phyloP scores from a whole-genome alignment of 2,888 invertebrate genomes.

The Lasioglossum figueresi region DNA sequence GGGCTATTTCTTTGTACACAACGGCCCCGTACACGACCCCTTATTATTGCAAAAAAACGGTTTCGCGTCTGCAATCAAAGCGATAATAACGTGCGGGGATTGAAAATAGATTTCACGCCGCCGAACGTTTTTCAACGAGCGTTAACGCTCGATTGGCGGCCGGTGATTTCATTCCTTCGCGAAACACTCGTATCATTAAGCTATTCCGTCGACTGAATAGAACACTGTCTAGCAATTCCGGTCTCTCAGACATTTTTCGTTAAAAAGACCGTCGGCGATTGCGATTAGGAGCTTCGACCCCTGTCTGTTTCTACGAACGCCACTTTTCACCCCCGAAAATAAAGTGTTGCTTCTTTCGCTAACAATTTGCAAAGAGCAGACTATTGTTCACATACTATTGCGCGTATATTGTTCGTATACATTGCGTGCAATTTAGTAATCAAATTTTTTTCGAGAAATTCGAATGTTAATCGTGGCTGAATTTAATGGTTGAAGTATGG shows the following conservation, averaged over 20 bases:
- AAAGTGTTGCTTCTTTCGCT: not conserved
- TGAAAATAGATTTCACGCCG: slow-evolving; percentile 9
- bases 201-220: not conserved
- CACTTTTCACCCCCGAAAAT: not conserved
- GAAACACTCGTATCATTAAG: not conserved
- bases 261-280: not conserved
- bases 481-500: too few species aligned
- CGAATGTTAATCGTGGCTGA: too few species aligned
- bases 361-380: not conserved
- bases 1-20: slow-evolving; percentile 40
- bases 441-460: too few species aligned
- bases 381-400: too few species aligned
- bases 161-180: not conserved
- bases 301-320: not conserved
- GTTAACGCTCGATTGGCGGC: not conserved
- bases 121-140: not conserved
- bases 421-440: too few species aligned
- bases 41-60: slow-evolving; percentile 31
- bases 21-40: slow-evolving; percentile 7
- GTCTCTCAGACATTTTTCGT: not conserved
- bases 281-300: not conserved
- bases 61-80: slow-evolving; percentile 35
- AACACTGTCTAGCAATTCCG: not conserved
- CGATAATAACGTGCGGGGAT: slow-evolving; percentile 5
- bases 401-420: too few species aligned